A percentile compares a stretch with the other conserved stretches of the same genome.
Conservation (phyloP, 2,888 invertebrate species). For the Hemithea aestivaria region DNA sequence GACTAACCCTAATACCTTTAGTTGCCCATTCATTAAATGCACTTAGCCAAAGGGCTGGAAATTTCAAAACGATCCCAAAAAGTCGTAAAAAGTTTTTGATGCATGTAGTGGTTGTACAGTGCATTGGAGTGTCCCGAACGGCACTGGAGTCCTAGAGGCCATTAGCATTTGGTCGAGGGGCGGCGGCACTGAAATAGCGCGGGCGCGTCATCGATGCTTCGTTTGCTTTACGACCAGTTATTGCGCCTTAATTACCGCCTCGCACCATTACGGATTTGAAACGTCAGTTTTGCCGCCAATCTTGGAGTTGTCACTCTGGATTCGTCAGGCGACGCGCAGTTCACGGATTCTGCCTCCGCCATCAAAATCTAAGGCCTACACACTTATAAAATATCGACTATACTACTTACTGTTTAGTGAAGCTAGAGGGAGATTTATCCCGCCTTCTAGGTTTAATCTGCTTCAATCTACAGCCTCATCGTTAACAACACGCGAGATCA, state of each 20-base stretch:
- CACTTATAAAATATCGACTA: too few relatives aligned
- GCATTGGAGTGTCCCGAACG: slow-evolving; percentile 20
- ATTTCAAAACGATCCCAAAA: too few relatives aligned
- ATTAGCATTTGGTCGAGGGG: slow-evolving; percentile 76
- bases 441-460: too few relatives aligned
- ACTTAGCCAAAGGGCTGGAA: too few relatives aligned
- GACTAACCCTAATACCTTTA: too few relatives aligned
- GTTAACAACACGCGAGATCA: slow-evolving; percentile 27
- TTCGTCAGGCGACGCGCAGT: slow-evolving; percentile 34
- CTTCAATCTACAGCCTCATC: too few relatives aligned
- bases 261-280: slow-evolving; percentile 66
- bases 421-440: too few relatives aligned
- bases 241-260: slow-evolving; percentile 69
- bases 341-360: slow-evolving; percentile 28
- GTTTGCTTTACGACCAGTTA: slow-evolving; percentile 71
- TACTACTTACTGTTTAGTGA: too few relatives aligned
- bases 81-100: too few relatives aligned
- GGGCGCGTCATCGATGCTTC: slow-evolving; percentile 64
- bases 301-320: slow-evolving; percentile 56
- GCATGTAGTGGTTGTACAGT: slow-evolving; percentile 17
- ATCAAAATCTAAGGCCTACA: too few relatives aligned
- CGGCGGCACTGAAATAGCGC: slow-evolving; percentile 70
- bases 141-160: slow-evolving; percentile 67
- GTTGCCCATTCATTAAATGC: too few relatives aligned
- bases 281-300: slow-evolving; percentile 64